These are phyloP conservation scores for Caenorhabditis latens DNA, from an alignment of 1,140 invertebrate genomes.

Conservation along the genomic window DNA sequence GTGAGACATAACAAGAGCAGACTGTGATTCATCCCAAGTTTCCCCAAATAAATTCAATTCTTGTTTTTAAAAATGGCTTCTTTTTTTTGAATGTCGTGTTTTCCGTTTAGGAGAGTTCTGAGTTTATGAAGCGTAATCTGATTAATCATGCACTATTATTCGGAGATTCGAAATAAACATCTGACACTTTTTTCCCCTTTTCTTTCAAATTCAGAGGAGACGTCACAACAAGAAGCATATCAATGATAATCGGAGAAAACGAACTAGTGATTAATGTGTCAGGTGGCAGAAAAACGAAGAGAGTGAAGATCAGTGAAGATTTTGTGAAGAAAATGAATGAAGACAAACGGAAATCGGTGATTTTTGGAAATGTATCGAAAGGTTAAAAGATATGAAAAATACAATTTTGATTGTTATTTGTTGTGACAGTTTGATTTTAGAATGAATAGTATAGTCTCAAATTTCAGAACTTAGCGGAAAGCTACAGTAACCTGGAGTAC, in stretches of 20 bases:
- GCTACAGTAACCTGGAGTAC: too few relatives aligned
- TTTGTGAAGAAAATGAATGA: not conserved
- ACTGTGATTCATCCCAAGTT: too few relatives aligned
- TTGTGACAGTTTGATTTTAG: too few relatives aligned
- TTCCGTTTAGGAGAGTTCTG: not conserved
- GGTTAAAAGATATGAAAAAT: too few relatives aligned
- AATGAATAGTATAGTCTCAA: too few relatives aligned
- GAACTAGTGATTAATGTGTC: constrained; percentile 35
- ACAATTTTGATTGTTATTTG: too few relatives aligned
- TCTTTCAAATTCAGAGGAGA: constrained; percentile 1
- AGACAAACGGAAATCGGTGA: not conserved
- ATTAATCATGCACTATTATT: constrained; percentile 17
- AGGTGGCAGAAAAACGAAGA: not conserved
- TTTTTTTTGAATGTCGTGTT: not conserved
- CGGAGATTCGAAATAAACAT: not conserved
- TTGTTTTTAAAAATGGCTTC: too few relatives aligned
- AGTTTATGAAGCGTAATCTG: not conserved
- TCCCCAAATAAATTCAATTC: too few relatives aligned
- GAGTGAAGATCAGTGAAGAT: constrained; percentile 18
- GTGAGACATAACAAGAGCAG: too few relatives aligned
- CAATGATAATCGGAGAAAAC: constrained; percentile 7
- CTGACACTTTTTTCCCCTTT: constrained; percentile 11
- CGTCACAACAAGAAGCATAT: constrained; percentile 40
- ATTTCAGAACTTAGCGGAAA: too few relatives aligned
- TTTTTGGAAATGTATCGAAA: too few relatives aligned